phyloP scores from a whole-genome alignment of 2,113 vertebrate genomes.

The Empidonax alnorum region DNA sequence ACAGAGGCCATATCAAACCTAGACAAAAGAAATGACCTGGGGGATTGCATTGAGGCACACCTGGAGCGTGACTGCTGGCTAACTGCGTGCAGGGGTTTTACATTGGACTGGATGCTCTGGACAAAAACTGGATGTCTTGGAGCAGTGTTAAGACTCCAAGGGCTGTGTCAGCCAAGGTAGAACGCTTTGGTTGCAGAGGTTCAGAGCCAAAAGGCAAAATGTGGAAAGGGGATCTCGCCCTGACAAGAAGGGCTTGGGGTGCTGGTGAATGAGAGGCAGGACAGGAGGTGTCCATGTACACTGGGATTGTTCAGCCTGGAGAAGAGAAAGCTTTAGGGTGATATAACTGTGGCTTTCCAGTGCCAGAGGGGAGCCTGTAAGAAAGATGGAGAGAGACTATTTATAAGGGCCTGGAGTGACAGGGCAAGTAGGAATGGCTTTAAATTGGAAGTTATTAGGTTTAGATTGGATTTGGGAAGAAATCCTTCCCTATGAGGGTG shows the following conservation, averaged over 20 bases:
- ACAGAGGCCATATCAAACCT: neutral
- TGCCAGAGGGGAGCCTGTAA: neutral
- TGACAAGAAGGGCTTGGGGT: neutral
- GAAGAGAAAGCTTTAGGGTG: neutral
- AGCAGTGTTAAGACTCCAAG: neutral
- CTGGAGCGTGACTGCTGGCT: neutral
- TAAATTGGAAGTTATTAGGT: neutral
- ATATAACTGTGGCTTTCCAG: neutral
- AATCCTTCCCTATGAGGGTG: neutral
- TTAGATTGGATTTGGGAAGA: neutral
- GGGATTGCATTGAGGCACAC: neutral
- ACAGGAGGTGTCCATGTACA: neutral
- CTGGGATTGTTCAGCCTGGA: neutral
- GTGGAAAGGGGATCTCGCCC: neutral
- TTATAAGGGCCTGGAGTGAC: neutral
- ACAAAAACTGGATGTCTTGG: neutral
- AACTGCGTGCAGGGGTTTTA: neutral
- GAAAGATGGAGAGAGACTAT: neutral
- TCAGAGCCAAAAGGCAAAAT: neutral
- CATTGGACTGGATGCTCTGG: rapidly evolving
- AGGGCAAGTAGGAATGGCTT: neutral
- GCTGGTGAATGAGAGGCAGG: neutral
- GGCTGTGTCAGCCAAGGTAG: neutral
- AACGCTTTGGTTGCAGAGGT: neutral
- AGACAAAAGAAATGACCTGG: neutral